phyloP scores from a whole-genome alignment of 2,888 invertebrate species.

The Dasypolia templi region DNA sequence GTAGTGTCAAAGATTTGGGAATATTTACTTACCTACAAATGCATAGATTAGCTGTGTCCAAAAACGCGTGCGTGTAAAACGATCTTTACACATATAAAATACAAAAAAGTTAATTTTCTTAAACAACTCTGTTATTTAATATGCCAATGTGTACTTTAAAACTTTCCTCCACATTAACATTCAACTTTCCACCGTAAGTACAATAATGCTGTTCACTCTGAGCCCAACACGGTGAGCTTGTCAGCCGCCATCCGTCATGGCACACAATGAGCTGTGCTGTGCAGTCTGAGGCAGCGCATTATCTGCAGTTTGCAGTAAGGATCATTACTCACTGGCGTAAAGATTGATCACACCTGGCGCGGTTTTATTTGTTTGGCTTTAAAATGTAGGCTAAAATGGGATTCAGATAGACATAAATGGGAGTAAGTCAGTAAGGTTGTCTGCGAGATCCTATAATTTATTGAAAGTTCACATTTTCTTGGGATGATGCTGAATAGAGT shows the following conservation, averaged over 20 bases:
- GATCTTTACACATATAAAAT: background rate
- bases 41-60: background rate
- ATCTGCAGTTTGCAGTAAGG: constrained; percentile 12
- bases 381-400: background rate
- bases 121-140: background rate
- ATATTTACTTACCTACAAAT: background rate
- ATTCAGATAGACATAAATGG: constrained; percentile 11
- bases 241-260: constrained; percentile 31
- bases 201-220: background rate
- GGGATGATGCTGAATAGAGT: background rate
- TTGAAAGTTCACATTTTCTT: background rate
- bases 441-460: background rate
- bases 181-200: background rate
- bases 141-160: background rate
- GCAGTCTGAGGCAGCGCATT: constrained; percentile 16
- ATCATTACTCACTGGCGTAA: constrained; percentile 29
- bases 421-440: background rate
- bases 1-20: too few relatives aligned
- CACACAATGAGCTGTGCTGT: constrained; percentile 16
- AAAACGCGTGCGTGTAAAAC: background rate
- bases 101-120: background rate
- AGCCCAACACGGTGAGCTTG: constrained; percentile 5
- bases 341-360: constrained; percentile 44
- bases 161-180: constrained; percentile 4
- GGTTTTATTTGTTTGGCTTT: constrained; percentile 36